phyloP scores from a whole-genome alignment of 2,113 vertebrate species.

The Pterocles burchelli region DNA sequence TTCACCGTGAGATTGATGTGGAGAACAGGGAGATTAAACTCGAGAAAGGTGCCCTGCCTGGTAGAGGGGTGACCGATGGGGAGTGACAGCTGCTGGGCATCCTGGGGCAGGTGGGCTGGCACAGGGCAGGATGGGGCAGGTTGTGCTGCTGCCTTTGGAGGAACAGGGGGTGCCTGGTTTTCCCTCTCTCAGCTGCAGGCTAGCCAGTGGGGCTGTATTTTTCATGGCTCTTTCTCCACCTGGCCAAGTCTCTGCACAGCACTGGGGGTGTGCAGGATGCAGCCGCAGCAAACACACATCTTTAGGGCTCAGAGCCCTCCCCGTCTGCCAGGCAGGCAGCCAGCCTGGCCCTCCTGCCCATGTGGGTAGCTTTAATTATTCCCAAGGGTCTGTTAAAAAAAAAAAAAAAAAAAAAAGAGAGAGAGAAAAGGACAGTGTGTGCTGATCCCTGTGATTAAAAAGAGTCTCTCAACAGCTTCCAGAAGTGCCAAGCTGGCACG shows the following conservation, averaged over 20 bases:
- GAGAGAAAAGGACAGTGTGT: neutral
- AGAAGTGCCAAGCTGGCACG: neutral
- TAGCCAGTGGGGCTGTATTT: neutral
- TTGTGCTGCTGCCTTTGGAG: neutral
- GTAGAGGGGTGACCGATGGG: accelerated
- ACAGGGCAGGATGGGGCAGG: neutral
- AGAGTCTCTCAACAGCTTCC: neutral
- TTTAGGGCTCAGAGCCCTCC: neutral
- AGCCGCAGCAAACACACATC: neutral
- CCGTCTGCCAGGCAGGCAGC: neutral
- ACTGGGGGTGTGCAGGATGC: neutral
- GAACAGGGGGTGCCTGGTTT: neutral
- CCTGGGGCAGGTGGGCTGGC: neutral
- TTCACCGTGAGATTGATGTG: neutral
- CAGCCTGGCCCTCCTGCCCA: neutral
- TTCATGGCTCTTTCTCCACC: accelerated
- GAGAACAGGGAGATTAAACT: neutral
- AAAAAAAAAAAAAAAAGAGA: neutral
- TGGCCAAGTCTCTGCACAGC: neutral
- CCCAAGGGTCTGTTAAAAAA: neutral
- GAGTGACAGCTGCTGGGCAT: neutral
- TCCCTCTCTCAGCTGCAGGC: neutral
- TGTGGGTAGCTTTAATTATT: neutral
- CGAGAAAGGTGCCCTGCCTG: neutral
- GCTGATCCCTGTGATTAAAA: neutral